A percentile compares a stretch with the other conserved stretches of the same genome.
These are phyloP conservation scores for Oscheius sp. DNA, from an alignment of 2,888 invertebrate species.

Conservation along the genomic window DNA sequence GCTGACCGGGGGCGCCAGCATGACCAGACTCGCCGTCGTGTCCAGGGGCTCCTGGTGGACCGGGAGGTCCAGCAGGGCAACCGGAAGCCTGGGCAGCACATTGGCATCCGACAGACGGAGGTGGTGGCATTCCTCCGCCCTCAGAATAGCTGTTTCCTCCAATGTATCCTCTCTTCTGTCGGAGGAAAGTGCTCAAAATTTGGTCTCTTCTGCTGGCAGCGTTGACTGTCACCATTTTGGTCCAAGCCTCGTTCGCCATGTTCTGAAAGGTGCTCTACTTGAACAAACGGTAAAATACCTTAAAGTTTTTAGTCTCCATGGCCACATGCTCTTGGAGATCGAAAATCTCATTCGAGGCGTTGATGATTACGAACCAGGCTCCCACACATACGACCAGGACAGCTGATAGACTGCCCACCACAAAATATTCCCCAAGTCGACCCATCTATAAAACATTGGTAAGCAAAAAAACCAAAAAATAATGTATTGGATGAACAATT, in stretches of 20 bases:
- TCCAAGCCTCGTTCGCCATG: constrained; percentile 22
- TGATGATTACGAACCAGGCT: constrained; percentile 23
- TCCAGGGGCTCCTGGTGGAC: constrained; percentile 20
- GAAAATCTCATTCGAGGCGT: constrained; percentile 12
- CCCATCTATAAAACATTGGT: constrained; percentile 14
- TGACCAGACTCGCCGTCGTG: constrained; percentile 5
- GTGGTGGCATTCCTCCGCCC: background rate
- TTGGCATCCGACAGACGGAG: background rate
- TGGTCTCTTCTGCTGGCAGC: constrained; percentile 12
- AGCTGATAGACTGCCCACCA: constrained; percentile 20
- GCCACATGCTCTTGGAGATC: constrained; percentile 29
- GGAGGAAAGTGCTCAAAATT: background rate
- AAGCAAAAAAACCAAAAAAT: background rate
- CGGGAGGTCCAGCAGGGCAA: constrained; percentile 25
- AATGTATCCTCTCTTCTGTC: constrained; percentile 22
- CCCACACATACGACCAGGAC: constrained; percentile 6
- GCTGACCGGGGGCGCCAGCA: constrained; percentile 3
- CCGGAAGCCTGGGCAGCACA: constrained; percentile 20
- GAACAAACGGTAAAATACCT: background rate
- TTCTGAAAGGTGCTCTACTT: background rate
- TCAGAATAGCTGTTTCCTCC: constrained; percentile 7
- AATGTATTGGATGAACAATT: too few species aligned
- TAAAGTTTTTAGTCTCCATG: constrained; percentile 8
- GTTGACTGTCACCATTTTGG: constrained; percentile 10
- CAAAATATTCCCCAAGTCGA: constrained; percentile 24